Percentiles rank a stretch among this genome's conserved stretches.
Conservation (phyloP, 2,797 vertebrate species). For the Eurystomus glaucurus region DNA sequence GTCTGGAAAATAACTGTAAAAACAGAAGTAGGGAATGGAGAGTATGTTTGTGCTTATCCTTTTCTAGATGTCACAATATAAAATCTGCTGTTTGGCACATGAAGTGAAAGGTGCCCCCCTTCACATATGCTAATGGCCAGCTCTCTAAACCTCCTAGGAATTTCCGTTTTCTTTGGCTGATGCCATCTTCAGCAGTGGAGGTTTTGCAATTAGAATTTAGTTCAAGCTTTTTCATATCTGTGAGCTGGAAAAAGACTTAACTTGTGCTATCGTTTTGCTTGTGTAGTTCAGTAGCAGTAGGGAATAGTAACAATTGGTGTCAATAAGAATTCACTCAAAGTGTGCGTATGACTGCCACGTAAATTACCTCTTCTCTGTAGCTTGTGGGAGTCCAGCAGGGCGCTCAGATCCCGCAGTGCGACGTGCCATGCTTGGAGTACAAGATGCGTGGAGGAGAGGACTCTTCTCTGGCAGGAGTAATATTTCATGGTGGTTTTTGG, state of each 20-base stretch:
- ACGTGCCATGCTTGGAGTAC: rapidly evolving
- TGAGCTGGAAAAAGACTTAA: neutral
- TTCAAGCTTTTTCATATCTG: neutral
- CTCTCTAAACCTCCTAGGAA: neutral
- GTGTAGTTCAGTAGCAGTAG: neutral
- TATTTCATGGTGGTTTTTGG: neutral
- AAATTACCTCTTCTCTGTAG: neutral
- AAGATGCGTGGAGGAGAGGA: too few relatives aligned
- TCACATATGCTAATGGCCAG: neutral
- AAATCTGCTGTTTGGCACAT: neutral
- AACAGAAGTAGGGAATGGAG: neutral
- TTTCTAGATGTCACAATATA: neutral
- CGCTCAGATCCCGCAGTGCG: rapidly evolving
- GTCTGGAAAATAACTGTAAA: neutral
- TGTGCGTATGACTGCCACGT: rapidly evolving
- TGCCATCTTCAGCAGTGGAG: neutral
- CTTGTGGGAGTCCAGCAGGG: neutral
- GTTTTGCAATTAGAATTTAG: neutral
- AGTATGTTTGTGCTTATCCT: neutral
- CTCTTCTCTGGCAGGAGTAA: neutral
- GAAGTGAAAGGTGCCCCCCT: neutral
- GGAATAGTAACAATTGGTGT: neutral
- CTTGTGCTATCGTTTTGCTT: neutral
- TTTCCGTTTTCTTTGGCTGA: neutral
- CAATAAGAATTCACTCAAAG: neutral